A percentile compares a stretch with the other conserved stretches of the same genome.
Evolutionary conservation across 2,113 vertebrate genomes (phyloP).

Genomic region (human (Homo sapiens)): GRCh38 chr11:14158501-14159000

Average conservation of each 20-base stretch:
- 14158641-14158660: neutral
- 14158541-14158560: neutral
- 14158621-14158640: slow-evolving; percentile 33
- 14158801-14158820: neutral
- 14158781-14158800: neutral
- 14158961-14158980: neutral
- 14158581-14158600: neutral
- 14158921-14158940: neutral
- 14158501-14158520: neutral
- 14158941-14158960: neutral
- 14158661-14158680: slow-evolving; percentile 27
- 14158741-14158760: slow-evolving; percentile 5
- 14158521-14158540: neutral
- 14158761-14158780: neutral
- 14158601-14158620: neutral
- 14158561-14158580: neutral
- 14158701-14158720: neutral
- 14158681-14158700: neutral
- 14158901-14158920: neutral
- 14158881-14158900: neutral
- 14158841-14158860: neutral
- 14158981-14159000: slow-evolving; percentile 26
- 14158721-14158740: neutral
- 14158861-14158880: neutral
- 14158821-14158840: neutral